Evolutionary conservation across 2,888 invertebrate species (phyloP).

Genomic region (Tetrapedia diversipes): DNA sequence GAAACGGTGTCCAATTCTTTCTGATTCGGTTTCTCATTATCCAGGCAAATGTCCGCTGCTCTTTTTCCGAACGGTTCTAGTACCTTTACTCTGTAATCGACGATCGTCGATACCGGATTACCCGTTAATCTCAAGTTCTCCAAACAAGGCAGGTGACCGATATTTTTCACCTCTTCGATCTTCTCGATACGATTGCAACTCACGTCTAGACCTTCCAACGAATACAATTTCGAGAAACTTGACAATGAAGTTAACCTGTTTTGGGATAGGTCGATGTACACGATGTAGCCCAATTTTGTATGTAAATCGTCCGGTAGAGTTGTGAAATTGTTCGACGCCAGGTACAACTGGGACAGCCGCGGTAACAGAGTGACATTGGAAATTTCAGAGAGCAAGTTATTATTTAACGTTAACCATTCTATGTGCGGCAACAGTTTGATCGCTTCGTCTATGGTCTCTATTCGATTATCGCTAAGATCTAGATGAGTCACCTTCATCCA

Average conservation of each 20-base stretch:
- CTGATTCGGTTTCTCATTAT: conserved; percentile 93
- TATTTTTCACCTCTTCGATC: conserved; percentile 91
- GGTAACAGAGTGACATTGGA: conserved; percentile 91
- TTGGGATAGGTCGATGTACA: conserved; percentile 92
- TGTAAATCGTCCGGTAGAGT: conserved; percentile 90
- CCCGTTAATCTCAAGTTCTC: conserved; percentile 94
- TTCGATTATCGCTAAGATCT: conserved; percentile 91
- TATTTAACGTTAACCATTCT: conserved; percentile 88
- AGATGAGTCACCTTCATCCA: conserved; percentile 89
- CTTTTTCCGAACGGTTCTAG: conserved; percentile 93
- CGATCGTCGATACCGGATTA: conserved; percentile 93
- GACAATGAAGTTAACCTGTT: conserved; percentile 90
- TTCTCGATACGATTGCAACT: conserved; percentile 93
- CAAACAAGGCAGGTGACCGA: conserved; percentile 92
- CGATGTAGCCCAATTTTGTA: conserved; percentile 93
- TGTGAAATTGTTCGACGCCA: conserved; percentile 91
- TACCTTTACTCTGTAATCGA: conserved; percentile 95
- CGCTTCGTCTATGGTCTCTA: conserved; percentile 91
- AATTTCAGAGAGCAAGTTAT: conserved; percentile 90
- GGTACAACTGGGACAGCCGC: conserved; percentile 89
- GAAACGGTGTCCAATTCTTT: conserved; percentile 96
- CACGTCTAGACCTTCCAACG: conserved; percentile 92
- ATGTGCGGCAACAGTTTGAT: conserved; percentile 90
- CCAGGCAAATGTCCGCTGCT: conserved; percentile 92
- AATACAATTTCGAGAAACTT: conserved; percentile 92